Conservation (phyloP, 2,113 vertebrate species). For the Ceyx margarethae region DNA sequence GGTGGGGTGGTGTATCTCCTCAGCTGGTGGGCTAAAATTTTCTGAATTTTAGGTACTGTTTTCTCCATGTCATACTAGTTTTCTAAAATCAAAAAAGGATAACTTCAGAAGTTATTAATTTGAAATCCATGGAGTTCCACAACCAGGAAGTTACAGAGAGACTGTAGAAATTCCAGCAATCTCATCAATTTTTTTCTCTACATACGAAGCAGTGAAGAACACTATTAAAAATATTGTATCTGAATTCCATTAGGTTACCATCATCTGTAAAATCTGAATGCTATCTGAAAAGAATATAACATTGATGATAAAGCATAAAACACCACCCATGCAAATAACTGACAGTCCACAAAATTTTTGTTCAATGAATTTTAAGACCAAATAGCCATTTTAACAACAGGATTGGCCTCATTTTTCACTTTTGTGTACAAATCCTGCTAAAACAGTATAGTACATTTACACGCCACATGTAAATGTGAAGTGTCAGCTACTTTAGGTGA, state of each 20-base stretch:
- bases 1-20: background rate
- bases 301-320: background rate
- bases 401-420: background rate
- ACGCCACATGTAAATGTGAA: background rate
- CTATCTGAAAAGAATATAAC: background rate
- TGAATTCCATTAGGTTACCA: background rate
- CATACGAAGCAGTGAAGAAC: background rate
- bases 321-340: background rate
- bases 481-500: background rate
- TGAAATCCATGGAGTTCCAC: background rate
- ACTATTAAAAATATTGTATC: background rate
- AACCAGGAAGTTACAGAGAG: background rate
- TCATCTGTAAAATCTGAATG: background rate
- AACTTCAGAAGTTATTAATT: background rate
- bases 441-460: background rate
- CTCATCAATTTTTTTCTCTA: background rate
- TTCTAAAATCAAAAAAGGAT: background rate
- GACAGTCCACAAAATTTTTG: background rate
- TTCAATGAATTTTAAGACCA: background rate
- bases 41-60: fast-evolving
- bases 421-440: background rate
- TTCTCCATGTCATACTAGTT: background rate
- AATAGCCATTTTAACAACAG: background rate
- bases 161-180: background rate
- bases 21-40: background rate